These are phyloP conservation scores for Dasyprocta punctata DNA, from an alignment of 2,113 vertebrate species.

Conservation along the genomic window DNA sequence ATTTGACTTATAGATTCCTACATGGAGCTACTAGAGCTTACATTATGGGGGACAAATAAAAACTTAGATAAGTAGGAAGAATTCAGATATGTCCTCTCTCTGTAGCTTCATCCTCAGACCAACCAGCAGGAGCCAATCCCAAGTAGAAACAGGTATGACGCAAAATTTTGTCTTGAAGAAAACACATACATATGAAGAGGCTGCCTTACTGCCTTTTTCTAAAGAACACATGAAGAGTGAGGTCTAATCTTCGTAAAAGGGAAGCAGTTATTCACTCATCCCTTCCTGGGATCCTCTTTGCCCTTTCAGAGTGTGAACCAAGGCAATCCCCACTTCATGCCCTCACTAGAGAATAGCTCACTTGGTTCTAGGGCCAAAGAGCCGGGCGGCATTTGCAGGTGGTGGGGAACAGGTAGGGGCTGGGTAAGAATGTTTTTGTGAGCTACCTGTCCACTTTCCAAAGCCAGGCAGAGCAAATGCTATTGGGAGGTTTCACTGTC, in stretches of 20 bases:
- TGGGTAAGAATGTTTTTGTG: background rate
- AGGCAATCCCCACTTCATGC: background rate
- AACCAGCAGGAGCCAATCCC: background rate
- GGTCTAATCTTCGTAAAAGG: rapidly evolving
- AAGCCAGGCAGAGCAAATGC: background rate
- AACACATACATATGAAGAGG: background rate
- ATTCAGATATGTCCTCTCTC: background rate
- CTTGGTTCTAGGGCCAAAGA: background rate
- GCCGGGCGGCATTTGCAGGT: background rate
- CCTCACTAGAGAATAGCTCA: background rate
- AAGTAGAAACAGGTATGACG: background rate
- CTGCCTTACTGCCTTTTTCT: background rate
- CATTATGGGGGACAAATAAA: background rate
- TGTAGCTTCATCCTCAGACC: background rate
- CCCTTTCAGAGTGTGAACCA: background rate
- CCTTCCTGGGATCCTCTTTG: background rate
- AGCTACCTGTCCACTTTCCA: background rate
- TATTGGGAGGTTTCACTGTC: background rate
- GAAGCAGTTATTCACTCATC: background rate
- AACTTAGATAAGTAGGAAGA: background rate
- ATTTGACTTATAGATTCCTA: background rate
- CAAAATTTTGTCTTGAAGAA: background rate
- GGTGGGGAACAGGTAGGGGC: background rate
- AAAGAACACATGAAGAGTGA: background rate
- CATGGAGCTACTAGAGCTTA: background rate